Base-by-base conservation (phyloP, 2,113 vertebrate species). In the Panthera leo region DNA sequence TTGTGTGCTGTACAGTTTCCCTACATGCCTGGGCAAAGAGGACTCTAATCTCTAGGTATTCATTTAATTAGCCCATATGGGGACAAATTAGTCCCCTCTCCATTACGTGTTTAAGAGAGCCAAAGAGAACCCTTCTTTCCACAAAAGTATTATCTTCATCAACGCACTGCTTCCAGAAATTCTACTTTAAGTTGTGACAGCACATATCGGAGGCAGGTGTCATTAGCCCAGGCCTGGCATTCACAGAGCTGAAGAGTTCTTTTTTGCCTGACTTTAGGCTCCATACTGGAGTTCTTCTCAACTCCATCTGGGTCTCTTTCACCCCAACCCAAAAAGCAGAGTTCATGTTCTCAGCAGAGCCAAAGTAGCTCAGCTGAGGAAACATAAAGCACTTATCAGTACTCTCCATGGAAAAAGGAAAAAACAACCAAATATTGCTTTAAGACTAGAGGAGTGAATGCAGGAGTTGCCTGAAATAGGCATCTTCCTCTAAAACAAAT, bases 401-500 rank as follows among this genome's bases (percentile, higher is more conserved):
- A 15, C 14, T 89, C 76, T 90, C 80, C 65, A 42, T 71, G 29
- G 51, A 58, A 93, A 63, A 58, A 86, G 29, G 39, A 92, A 48
- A 84, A 85, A n/a, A 27, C 67, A 89, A 89, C 12, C 7, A 23
- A 78, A 70, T 12, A 27, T 9, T 70, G 31, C 34, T 42, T 16
- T 23, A 61, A 42, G 31, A 48, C 53, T 71, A 34, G 23, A 51
- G 7, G 83, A 55, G 84, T 36, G 25, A 82, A 34, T 39, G 13
- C 91, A 98, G 89, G 94, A 97, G 86, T 93, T 97, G 67, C 96
- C 91, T 91, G 79, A 89, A 86, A 96, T 13, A 98, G 89, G 90
- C 84, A 89, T 95, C 97, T 92, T 97, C 86, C 90, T n/a, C 75
- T 96, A 96, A 91, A 98, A 91, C 91, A 96, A 97, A 94, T 96